Conservation (phyloP, 2,888 invertebrate species). For the Andrena praecox region DNA sequence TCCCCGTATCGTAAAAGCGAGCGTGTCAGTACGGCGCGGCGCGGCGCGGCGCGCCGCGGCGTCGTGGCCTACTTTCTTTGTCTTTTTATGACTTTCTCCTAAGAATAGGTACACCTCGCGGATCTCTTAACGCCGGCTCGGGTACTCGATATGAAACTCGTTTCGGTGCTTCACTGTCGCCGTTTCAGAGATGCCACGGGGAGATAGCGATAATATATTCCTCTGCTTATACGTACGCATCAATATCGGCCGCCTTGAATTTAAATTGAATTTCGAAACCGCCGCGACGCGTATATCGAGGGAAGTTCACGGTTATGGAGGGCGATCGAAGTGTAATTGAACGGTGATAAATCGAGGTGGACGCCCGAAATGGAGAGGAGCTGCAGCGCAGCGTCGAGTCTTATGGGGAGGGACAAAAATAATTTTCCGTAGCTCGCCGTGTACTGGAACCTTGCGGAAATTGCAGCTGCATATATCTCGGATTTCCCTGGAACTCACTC, state of each 20-base stretch:
- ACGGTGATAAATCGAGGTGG: slow-evolving; percentile 25
- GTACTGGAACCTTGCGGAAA: neutral
- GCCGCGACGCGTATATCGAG: slow-evolving; percentile 4
- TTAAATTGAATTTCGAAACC: slow-evolving; percentile 38
- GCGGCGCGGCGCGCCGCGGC: neutral
- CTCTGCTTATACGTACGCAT: neutral
- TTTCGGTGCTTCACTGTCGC: slow-evolving; percentile 5
- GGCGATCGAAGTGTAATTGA: slow-evolving; percentile 40
- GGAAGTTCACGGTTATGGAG: slow-evolving; percentile 40
- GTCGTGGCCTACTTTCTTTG: slow-evolving; percentile 50
- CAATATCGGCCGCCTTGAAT: slow-evolving; percentile 25
- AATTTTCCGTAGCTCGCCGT: slow-evolving; percentile 1
- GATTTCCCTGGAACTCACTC: neutral
- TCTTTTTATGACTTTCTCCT: slow-evolving; percentile 57
- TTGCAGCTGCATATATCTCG: neutral
- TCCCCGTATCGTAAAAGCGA: slow-evolving; percentile 38
- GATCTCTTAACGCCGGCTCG: slow-evolving; percentile 7
- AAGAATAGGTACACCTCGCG: slow-evolving; percentile 21
- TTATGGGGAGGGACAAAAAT: neutral
- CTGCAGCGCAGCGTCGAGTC: neutral
- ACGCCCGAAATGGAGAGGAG: slow-evolving; percentile 30
- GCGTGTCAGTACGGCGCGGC: slow-evolving; percentile 43
- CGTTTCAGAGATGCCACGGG: slow-evolving; percentile 11
- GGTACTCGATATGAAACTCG: slow-evolving; percentile 12
- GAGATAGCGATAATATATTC: slow-evolving; percentile 13